phyloP scores from a whole-genome alignment of 2,888 invertebrate genomes.

The Diplazon laetatorius region DNA sequence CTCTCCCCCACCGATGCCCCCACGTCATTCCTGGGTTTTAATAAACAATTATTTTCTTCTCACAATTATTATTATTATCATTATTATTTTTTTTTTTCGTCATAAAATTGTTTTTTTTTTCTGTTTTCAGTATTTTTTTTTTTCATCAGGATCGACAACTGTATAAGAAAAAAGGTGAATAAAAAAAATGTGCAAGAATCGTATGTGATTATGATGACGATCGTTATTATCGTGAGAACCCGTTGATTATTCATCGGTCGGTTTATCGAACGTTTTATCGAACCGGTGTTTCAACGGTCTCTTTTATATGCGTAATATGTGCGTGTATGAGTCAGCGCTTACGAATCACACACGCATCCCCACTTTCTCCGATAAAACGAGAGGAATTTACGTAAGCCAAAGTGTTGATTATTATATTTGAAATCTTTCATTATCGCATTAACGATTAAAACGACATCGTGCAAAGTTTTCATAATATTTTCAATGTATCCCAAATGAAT shows the following conservation, averaged over 20 bases:
- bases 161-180: not conserved
- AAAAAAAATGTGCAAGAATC: not conserved
- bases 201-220: not conserved
- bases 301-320: not conserved
- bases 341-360: constrained; percentile 26
- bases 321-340: constrained; percentile 3
- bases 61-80: no score
- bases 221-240: no score
- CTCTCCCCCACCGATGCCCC: constrained; percentile 6
- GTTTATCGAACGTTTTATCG: not conserved
- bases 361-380: constrained; percentile 61
- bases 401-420: constrained; percentile 5
- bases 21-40: constrained; percentile 17
- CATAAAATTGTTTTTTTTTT: no score
- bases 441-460: no score
- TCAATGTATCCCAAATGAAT: no score
- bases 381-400: constrained; percentile 37
- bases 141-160: no score
- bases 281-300: constrained; percentile 15
- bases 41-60: not conserved
- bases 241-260: no score
- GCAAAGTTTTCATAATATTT: no score
- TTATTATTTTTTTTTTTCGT: not conserved
- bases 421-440: constrained; percentile 39
- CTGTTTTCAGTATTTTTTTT: no score